Percentiles rank a stretch among this genome's conserved stretches.
These are phyloP conservation scores for Archaeoteleia sp. DNA, from an alignment of 2,888 invertebrate genomes.

Conservation along the genomic window DNA sequence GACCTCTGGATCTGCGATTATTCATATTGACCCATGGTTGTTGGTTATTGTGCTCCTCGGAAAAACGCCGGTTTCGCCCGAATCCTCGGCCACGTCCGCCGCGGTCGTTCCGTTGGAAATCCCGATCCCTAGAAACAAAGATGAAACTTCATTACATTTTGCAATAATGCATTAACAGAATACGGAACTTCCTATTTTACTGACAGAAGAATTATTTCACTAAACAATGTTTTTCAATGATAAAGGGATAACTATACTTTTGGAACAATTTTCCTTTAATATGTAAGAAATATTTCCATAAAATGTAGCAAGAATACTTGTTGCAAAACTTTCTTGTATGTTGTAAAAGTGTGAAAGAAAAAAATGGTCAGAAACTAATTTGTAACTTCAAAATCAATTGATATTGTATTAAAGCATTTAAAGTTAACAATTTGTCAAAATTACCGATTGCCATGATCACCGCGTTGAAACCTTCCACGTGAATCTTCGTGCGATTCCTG, in stretches of 20 bases:
- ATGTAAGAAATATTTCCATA: too few species aligned
- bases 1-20: slow-evolving; percentile 56
- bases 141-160: too few species aligned
- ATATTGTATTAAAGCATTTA: not conserved
- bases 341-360: too few species aligned
- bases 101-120: slow-evolving; percentile 60
- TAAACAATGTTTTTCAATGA: too few species aligned
- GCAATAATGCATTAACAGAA: too few species aligned
- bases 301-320: too few species aligned
- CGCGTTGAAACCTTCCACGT: slow-evolving; percentile 28
- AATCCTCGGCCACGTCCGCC: slow-evolving; percentile 62
- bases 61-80: slow-evolving; percentile 62
- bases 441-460: slow-evolving; percentile 43
- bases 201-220: too few species aligned
- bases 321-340: too few species aligned
- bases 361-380: too few species aligned
- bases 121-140: slow-evolving; percentile 4
- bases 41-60: slow-evolving; percentile 61
- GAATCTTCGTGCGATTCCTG: slow-evolving; percentile 29
- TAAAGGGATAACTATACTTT: too few species aligned
- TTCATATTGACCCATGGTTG: slow-evolving; percentile 56
- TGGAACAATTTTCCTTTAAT: too few species aligned
- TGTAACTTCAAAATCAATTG: not conserved
- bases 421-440: not conserved
- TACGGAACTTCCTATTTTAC: too few species aligned